Evolutionary conservation across 1,140 invertebrate genomes (phyloP), one percentile per base, ranked within the genome.

Genomic region (Hycleus cichorii): DNA sequence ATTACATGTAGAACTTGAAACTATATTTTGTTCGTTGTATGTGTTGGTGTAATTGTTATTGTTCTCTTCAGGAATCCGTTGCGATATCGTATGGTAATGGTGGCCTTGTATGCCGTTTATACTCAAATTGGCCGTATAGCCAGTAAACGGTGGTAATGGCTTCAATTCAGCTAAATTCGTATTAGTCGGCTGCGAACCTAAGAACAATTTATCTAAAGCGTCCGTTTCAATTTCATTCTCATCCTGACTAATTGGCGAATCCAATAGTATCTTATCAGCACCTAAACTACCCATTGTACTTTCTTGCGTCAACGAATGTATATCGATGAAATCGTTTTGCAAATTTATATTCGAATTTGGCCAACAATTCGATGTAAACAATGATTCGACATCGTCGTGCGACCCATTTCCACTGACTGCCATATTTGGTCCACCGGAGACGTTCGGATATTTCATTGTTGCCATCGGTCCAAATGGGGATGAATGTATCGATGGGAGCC

Each of bases 21-120:
- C 83, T 63, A 86, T 78, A 73, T 84, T 51, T 68, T 87, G 78
- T 69, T 84, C 82, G 50, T 76, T 74, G 74, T 39, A 76, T 71
- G 53, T 79, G 43, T 58, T 18, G 18, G 18, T 79, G 70, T 70
- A 79, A 60, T 43, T 77, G 68, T 68, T 78, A 69, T 67, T 77
- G 71, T 86, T 86, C 73, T 84, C 86, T 64, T 84, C 83, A 3
- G 82, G 82, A 50, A 83, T 75, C 46, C 82, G 75, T 70, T 84
- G 83, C 3, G 88, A 86, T 74, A 91, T 89, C 60, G 88, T 83
- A 72, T 91, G 88, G 74, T 88, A 89, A 69, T 92, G 89, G 68
- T 90, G 87, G n/a, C 90, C 87, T 46, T 88, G 84, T 67, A 91
- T 90, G 18, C 89, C 87, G 76, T 91, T 89, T 70, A 90, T 89